Percentiles rank a stretch among this genome's conserved stretches.
Evolutionary conservation across 2,113 vertebrate species (phyloP).

Genomic region (Pituophis catenifer): DNA sequence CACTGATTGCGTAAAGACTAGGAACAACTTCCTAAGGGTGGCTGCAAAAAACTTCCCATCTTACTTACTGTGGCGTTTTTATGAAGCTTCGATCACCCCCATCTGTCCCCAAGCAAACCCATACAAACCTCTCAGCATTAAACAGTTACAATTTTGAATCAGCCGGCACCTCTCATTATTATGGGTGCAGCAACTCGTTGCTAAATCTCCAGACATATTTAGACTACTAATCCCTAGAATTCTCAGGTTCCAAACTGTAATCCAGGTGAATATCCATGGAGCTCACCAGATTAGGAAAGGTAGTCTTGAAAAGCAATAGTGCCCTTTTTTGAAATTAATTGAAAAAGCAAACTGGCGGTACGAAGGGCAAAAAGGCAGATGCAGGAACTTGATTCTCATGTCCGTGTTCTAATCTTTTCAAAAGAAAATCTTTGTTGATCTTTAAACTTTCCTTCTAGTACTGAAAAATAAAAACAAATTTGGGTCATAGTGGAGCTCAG

Average conservation of each 20-base stretch:
- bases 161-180: background rate
- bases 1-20: background rate
- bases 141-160: background rate
- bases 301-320: background rate
- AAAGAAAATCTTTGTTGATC: background rate
- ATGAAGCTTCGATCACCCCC: background rate
- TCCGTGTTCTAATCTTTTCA: background rate
- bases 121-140: background rate
- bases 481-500: background rate
- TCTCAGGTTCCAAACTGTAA: background rate
- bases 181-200: background rate
- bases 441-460: background rate
- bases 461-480: background rate
- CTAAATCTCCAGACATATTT: background rate
- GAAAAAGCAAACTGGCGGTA: background rate
- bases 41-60: background rate
- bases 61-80: background rate
- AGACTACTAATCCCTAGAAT: background rate
- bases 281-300: background rate
- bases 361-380: background rate
- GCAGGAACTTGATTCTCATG: background rate
- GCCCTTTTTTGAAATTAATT: background rate
- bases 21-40: background rate
- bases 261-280: background rate
- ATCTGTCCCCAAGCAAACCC: background rate